Evolutionary conservation across 2,797 vertebrate genomes (phyloP).

Genomic region (Phalloptychus januarius): DNA sequence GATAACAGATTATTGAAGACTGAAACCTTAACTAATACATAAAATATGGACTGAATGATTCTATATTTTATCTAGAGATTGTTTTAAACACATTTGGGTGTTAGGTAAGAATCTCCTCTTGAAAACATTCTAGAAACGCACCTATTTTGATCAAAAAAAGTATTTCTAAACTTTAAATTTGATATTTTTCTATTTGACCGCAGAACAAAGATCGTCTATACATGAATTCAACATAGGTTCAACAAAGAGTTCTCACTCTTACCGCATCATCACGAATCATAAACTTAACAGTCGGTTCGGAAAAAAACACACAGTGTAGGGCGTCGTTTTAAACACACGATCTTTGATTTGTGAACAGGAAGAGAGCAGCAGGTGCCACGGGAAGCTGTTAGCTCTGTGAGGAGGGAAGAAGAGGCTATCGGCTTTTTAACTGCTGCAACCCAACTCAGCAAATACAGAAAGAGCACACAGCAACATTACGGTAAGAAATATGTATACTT

Average conservation of each 20-base stretch:
- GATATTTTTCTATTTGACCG: neutral
- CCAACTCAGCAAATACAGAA: neutral
- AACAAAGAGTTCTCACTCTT: constrained; percentile 19
- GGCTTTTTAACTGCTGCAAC: constrained; percentile 1
- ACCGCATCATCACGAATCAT: accelerated
- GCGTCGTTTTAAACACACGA: neutral
- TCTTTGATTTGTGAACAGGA: constrained; percentile 56
- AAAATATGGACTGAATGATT: neutral
- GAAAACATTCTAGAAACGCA: neutral
- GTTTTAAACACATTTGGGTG: neutral
- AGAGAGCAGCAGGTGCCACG: constrained; percentile 53
- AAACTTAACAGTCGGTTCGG: no score
- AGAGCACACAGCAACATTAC: neutral
- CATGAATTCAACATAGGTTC: accelerated
- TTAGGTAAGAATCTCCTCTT: neutral
- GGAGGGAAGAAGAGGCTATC: constrained; percentile 41
- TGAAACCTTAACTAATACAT: neutral
- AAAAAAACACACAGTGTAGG: neutral
- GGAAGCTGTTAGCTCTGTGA: constrained; percentile 52
- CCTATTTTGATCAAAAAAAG: neutral
- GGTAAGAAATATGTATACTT: neutral
- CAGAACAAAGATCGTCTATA: constrained; percentile 36
- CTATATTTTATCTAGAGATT: neutral
- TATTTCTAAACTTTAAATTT: no score
- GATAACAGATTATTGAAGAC: no score